Conservation (phyloP, 2,797 vertebrate species). For the Mallotus villosus region DNA sequence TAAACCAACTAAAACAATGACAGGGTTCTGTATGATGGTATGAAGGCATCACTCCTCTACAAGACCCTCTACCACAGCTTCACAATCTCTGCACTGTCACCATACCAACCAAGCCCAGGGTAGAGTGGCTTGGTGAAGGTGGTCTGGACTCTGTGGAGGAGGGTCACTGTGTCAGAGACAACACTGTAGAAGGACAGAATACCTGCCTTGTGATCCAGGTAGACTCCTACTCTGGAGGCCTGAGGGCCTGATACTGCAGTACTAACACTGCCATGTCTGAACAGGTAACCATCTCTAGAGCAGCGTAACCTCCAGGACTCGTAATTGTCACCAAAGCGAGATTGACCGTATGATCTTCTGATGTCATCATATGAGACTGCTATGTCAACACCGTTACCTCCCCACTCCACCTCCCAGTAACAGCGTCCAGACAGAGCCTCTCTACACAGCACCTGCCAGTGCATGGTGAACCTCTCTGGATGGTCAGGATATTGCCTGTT, state of each 20-base stretch:
- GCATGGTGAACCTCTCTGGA: conserved; percentile 32
- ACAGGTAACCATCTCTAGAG: conserved; percentile 23
- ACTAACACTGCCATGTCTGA: conserved; percentile 23
- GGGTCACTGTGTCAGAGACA: conserved; percentile 15
- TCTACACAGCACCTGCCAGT: conserved; percentile 35
- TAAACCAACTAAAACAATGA: no score
- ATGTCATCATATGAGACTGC: conserved; percentile 30
- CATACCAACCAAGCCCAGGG: conserved; percentile 16
- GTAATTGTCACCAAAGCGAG: conserved; percentile 30
- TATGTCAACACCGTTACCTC: conserved; percentile 8
- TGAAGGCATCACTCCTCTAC: neutral
- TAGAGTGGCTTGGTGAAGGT: conserved; percentile 18
- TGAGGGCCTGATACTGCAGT: conserved; percentile 11
- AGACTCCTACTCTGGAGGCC: conserved; percentile 33
- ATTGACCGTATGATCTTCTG: conserved; percentile 24
- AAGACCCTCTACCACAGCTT: neutral
- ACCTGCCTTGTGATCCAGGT: conserved; percentile 28
- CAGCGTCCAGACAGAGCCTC: conserved; percentile 25
- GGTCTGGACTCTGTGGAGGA: conserved; percentile 23
- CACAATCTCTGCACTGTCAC: neutral
- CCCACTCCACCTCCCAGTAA: conserved; percentile 45
- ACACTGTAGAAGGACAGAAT: conserved; percentile 42
- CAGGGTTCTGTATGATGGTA: no score
- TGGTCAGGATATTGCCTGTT: conserved; percentile 31
- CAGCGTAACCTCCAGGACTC: conserved; percentile 37